Evolutionary conservation across 2,797 vertebrate species (phyloP), one percentile per base, ranked within the genome.

Genomic region (Oryzias sinensis): DNA sequence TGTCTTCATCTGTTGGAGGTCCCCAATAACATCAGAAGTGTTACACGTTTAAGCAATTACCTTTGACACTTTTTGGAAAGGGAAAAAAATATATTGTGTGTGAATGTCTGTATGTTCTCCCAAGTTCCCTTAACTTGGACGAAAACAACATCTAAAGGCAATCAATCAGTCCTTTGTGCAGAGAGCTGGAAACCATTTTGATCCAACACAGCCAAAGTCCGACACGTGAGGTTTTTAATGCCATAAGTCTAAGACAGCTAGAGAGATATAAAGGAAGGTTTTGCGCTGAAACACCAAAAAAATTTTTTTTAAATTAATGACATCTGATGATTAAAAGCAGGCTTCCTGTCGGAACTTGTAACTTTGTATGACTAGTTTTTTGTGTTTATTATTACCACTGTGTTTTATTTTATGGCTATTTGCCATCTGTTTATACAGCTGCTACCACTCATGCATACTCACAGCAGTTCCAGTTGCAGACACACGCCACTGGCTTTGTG

Each of bases 181-280:
- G 17, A 60, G 6, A 9, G 53, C 59, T 67, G 65, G 65, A 60
- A 74, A 54, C 22, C 47, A 60, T 79, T 77, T 77, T 56, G 71
- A 15, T 45, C 47, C 22, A 52, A 17, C 15, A 14, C 45, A 18
- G 27, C 33, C 33, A 61, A 55, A 46, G 43, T 15, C 50, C 53
- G 42, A 43, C 18, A 2, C 5, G 55, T 1, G 33, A 37, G 14
- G 9, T 44, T 17, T 56, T 60, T 50, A 45, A 60, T 56, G 58
- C 59, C 49, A 11, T 56, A 43, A 51, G 51, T 42, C 14, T 18
- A 45, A 17, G 44, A 45, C 44, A 7, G 7, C 0, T 2, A 50
- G 14, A 43, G 46, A 22, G 17, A 17, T 11, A 49, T 47, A 43
- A 18, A 45, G 14, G 22, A 57, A 16, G 6, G 37, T 7, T 25